Evolutionary conservation across 2,797 vertebrate species (phyloP).

Genomic region (Adrianichthys oophorus): DNA sequence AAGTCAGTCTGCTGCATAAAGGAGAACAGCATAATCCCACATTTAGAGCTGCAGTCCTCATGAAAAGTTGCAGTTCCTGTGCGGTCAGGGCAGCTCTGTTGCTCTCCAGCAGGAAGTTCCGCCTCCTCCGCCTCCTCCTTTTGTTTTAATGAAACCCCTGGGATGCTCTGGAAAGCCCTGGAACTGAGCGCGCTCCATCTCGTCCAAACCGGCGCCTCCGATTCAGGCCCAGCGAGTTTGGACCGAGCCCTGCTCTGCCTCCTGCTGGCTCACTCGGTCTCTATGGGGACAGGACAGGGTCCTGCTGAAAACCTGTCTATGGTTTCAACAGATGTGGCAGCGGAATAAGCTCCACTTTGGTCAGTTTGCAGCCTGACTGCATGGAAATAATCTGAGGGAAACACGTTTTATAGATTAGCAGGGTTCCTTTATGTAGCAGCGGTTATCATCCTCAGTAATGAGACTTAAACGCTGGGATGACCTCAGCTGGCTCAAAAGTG

Average conservation of each 20-base stretch:
- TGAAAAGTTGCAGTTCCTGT: constrained; percentile 68
- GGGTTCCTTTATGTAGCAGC: constrained; percentile 6
- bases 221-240: constrained; percentile 62
- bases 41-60: constrained; percentile 50
- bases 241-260: constrained; percentile 59
- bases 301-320: constrained; percentile 52
- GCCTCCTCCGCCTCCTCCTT: constrained; percentile 64
- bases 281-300: constrained; percentile 57
- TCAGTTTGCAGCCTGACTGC: constrained; percentile 45
- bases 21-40: not conserved
- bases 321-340: constrained; percentile 69
- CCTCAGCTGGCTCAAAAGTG: constrained; percentile 46
- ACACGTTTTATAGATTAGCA: constrained; percentile 44
- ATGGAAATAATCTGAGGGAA: constrained; percentile 40
- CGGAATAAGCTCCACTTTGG: constrained; percentile 26
- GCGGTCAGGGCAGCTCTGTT: constrained; percentile 80
- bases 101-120: constrained; percentile 89
- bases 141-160: constrained; percentile 90
- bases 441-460: constrained; percentile 10
- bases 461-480: constrained; percentile 17
- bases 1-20: constrained; percentile 1
- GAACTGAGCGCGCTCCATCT: constrained; percentile 86
- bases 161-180: constrained; percentile 88
- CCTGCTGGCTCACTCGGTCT: constrained; percentile 47
- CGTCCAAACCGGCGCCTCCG: constrained; percentile 83